Conservation (phyloP, 1,140 invertebrate species). For the Heliconius hewitsoni region DNA sequence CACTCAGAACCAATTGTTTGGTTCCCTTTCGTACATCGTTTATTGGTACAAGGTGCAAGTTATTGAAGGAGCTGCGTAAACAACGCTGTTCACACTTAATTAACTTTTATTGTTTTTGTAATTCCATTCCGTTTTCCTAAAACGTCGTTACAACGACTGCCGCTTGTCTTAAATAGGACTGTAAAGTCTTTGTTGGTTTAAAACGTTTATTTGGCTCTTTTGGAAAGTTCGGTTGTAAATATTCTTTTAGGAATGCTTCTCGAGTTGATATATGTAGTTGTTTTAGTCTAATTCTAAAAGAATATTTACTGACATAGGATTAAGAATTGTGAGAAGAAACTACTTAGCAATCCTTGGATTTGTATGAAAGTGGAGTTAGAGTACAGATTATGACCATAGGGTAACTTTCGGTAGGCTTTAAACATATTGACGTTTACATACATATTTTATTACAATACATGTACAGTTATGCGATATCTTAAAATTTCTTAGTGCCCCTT, state of each 20-base stretch:
- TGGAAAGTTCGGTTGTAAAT: background rate
- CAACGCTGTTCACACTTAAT: slow-evolving; percentile 35
- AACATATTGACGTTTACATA: too few species aligned
- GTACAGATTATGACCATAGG: too few species aligned
- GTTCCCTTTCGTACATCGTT: slow-evolving; percentile 17
- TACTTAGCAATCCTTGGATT: too few species aligned
- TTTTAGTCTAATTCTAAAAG: background rate
- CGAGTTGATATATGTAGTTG: background rate
- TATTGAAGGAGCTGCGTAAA: slow-evolving; percentile 32
- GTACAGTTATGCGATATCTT: too few species aligned
- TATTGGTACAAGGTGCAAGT: slow-evolving; percentile 24
- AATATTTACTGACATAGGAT: slow-evolving; percentile 26
- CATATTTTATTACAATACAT: too few species aligned
- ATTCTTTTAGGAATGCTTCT: background rate
- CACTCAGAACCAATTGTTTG: slow-evolving; percentile 26
- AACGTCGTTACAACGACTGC: background rate
- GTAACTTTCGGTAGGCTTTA: too few species aligned
- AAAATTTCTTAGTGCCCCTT: too few species aligned
- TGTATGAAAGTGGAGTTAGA: too few species aligned
- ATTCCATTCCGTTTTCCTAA: slow-evolving; percentile 22
- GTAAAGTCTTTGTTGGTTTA: background rate
- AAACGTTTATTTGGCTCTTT: background rate
- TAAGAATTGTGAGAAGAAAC: too few species aligned
- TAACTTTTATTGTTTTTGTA: slow-evolving; percentile 42
- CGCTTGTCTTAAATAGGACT: background rate